phyloP scores from a whole-genome alignment of 1,140 invertebrate species.

The Pectinophora gossypiella region DNA sequence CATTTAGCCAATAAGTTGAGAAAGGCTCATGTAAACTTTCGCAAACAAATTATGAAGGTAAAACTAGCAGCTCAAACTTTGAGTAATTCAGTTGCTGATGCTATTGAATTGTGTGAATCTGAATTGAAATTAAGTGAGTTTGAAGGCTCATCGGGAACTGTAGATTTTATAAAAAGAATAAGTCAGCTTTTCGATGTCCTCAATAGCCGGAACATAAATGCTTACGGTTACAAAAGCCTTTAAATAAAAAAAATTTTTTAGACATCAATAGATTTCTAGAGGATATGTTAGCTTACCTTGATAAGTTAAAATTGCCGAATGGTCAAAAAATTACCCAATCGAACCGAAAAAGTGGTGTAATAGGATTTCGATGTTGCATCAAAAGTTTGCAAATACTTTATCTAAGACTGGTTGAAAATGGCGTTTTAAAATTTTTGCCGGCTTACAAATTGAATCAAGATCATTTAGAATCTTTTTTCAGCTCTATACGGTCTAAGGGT shows the following conservation, averaged over 20 bases:
- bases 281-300: conserved; percentile 2
- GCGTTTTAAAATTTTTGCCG: conserved; percentile 7
- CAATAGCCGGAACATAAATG: conserved; percentile 9
- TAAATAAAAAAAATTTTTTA: conserved; percentile 10
- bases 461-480: conserved; percentile 20
- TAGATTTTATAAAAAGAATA: neutral
- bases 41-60: conserved; percentile 2
- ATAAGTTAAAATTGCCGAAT: conserved; percentile 1
- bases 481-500: conserved; percentile 13
- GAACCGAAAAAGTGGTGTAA: conserved; percentile 14
- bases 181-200: conserved; percentile 18
- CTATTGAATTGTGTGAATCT: conserved; percentile 16
- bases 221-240: conserved; percentile 10
- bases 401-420: neutral
- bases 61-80: conserved; percentile 1
- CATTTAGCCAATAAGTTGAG: conserved; percentile 16
- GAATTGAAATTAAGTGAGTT: neutral
- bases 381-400: conserved; percentile 16
- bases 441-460: conserved; percentile 18
- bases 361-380: conserved; percentile 19
- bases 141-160: neutral
- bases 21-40: conserved; percentile 3
- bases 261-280: conserved; percentile 7
- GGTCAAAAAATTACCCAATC: neutral
- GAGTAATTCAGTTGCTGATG: conserved; percentile 10